phyloP scores from a whole-genome alignment of 2,113 vertebrate species.

The Ciconia stormi region DNA sequence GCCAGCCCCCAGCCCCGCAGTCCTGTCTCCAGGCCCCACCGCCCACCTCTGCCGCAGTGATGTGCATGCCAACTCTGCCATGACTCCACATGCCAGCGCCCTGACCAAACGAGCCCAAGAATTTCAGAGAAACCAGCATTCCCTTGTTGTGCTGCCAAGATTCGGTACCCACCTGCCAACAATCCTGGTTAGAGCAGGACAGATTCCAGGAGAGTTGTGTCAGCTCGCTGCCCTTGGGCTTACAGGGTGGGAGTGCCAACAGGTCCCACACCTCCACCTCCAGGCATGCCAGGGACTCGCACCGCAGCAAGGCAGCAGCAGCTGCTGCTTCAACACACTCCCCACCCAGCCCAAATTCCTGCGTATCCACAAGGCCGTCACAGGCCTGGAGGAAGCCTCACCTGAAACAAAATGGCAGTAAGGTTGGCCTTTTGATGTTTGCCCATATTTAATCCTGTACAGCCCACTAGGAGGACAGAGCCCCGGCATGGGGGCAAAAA shows the following conservation, averaged over 20 bases:
- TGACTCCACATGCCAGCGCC: neutral
- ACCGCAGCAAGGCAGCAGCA: neutral
- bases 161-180: neutral
- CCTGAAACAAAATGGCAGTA: neutral
- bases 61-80: neutral
- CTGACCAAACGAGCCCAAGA: neutral
- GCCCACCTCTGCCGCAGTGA: neutral
- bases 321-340: neutral
- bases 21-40: neutral
- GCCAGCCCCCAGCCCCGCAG: neutral
- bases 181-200: neutral
- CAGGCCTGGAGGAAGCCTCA: neutral
- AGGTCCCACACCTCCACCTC: neutral
- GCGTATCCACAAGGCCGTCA: neutral
- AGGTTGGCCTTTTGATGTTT: neutral
- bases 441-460: neutral
- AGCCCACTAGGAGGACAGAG: neutral
- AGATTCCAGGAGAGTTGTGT: neutral
- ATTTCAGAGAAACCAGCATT: neutral
- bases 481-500: fast-evolving
- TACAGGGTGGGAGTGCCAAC: neutral
- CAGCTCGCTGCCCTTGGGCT: neutral
- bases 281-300: neutral
- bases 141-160: slow-evolving; percentile 22
- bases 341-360: neutral